Percentiles rank a stretch among this genome's conserved stretches.
Evolutionary conservation across 2,113 vertebrate species (phyloP).

Genomic region (Australoheros scitulus): DNA sequence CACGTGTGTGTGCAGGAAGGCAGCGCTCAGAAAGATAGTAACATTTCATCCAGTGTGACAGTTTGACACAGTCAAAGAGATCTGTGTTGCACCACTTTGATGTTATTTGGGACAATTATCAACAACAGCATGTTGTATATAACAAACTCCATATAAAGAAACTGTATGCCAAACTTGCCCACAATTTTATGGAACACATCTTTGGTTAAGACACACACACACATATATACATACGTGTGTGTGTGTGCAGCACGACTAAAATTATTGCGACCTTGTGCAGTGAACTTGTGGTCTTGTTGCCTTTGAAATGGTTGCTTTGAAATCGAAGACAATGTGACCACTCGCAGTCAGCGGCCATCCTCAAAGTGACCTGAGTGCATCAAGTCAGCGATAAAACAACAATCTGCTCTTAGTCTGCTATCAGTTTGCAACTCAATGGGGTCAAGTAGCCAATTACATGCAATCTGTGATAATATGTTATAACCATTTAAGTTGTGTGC

Average conservation of each 20-base stretch:
- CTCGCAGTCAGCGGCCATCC: background rate
- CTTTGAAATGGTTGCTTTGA: accelerated
- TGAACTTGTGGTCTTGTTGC: too few species aligned
- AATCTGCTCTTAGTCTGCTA: background rate
- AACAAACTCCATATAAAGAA: background rate
- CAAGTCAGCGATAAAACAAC: background rate
- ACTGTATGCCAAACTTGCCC: background rate
- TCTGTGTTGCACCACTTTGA: background rate
- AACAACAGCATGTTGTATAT: constrained; percentile 5
- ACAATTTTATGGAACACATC: background rate
- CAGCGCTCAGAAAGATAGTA: constrained; percentile 21
- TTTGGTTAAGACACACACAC: background rate
- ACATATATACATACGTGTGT: too few species aligned
- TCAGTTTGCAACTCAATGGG: background rate
- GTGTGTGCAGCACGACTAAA: background rate
- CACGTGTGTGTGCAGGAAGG: background rate
- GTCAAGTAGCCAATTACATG: background rate
- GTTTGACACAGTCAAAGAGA: constrained; percentile 8
- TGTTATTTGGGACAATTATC: background rate
- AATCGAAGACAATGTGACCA: background rate
- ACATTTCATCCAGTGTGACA: background rate
- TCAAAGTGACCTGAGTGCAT: background rate
- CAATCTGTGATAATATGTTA: background rate
- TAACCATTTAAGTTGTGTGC: background rate
- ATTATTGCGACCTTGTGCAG: too few species aligned